Evolutionary conservation across 1,140 invertebrate genomes (phyloP).

Genomic region (Aporrectodea caliginosa): DNA sequence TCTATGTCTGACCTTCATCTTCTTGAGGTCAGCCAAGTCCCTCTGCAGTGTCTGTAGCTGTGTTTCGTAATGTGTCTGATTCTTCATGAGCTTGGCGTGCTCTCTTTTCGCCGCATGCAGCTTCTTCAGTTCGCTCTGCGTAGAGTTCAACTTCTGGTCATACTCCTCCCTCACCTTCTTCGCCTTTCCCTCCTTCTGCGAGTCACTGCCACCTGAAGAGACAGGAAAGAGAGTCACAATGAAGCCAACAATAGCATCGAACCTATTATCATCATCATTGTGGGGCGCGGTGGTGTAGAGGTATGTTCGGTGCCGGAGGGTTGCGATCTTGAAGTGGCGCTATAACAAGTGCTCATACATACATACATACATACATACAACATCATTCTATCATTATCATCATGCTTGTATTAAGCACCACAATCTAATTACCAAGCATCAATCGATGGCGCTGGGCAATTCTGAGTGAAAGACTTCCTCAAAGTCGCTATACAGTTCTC

Average conservation of each 20-base stretch:
- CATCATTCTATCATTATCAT: not conserved
- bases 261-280: not conserved
- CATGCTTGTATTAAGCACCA: not conserved
- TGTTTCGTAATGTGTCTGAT: constrained; percentile 76
- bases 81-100: constrained; percentile 76
- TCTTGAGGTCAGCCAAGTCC: constrained; percentile 86
- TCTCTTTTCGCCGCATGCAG: constrained; percentile 84
- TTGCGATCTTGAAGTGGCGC: too few species aligned
- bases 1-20: constrained; percentile 77
- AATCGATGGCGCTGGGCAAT: not conserved
- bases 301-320: too few species aligned
- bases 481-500: too few species aligned
- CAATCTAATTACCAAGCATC: not conserved
- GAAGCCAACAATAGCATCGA: not conserved
- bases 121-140: constrained; percentile 82
- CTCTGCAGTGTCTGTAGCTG: constrained; percentile 72
- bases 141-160: constrained; percentile 75
- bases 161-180: constrained; percentile 86
- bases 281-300: too few species aligned
- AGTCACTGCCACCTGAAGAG: not conserved
- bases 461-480: not conserved
- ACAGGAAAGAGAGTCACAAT: not conserved
- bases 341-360: too few species aligned
- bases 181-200: constrained; percentile 63
- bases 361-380: too few species aligned